Conservation (phyloP, 2,888 invertebrate genomes). For the Malthinus flaveolus region DNA sequence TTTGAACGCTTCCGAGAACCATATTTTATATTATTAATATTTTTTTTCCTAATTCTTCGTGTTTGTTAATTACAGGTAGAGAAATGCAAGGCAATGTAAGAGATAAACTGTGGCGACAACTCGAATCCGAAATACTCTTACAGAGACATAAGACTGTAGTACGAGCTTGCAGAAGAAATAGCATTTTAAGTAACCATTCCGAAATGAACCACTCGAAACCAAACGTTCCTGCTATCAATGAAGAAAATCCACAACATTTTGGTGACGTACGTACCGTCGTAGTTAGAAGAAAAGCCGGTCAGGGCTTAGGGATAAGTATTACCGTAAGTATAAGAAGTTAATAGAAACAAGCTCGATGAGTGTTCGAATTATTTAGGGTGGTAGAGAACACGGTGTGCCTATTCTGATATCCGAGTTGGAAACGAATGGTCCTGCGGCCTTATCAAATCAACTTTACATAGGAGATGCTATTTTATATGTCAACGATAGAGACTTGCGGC, state of each 20-base stretch:
- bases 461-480: slow-evolving; percentile 85
- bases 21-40: too few relatives aligned
- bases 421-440: slow-evolving; percentile 76
- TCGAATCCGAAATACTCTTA: slow-evolving; percentile 84
- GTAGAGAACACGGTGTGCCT: slow-evolving; percentile 84
- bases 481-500: slow-evolving; percentile 76
- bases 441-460: slow-evolving; percentile 73
- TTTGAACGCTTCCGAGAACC: too few relatives aligned
- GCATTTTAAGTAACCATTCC: slow-evolving; percentile 44
- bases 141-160: slow-evolving; percentile 84
- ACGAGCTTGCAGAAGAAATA: slow-evolving; percentile 63
- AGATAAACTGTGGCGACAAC: slow-evolving; percentile 78
- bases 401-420: slow-evolving; percentile 83
- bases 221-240: slow-evolving; percentile 45
- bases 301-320: slow-evolving; percentile 83
- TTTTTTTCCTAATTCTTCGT: too few relatives aligned
- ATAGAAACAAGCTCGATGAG: not conserved
- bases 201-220: slow-evolving; percentile 45
- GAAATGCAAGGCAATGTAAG: slow-evolving; percentile 80
- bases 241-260: slow-evolving; percentile 50
- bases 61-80: slow-evolving; percentile 54
- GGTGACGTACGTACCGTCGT: slow-evolving; percentile 66
- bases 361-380: slow-evolving; percentile 63
- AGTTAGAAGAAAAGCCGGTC: slow-evolving; percentile 71
- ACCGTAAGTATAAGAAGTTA: slow-evolving; percentile 61